These are phyloP conservation scores for Anas platyrhynchos DNA, from an alignment of 2,113 vertebrate species.

Conservation along the genomic window DNA sequence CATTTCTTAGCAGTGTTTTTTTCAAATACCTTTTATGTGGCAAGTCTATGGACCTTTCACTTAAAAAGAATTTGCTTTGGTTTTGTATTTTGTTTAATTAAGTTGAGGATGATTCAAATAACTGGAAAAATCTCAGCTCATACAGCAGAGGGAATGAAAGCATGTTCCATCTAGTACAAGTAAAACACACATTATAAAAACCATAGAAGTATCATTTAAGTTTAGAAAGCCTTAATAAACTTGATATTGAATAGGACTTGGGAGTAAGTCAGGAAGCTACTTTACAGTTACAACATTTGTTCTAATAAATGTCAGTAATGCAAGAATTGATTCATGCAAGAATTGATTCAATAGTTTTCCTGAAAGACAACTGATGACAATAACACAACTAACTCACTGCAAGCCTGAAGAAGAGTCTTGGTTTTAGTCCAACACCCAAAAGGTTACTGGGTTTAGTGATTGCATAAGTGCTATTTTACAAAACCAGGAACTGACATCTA, in stretches of 20 bases:
- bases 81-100: background rate
- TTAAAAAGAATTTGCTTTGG: background rate
- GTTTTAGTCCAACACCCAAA: background rate
- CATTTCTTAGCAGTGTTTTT: background rate
- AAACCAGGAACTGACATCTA: background rate
- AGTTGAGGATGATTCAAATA: background rate
- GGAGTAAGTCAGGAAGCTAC: background rate
- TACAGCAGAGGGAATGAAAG: background rate
- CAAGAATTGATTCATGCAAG: background rate
- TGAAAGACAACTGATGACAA: background rate
- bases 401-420: background rate
- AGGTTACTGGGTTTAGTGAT: background rate
- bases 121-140: background rate
- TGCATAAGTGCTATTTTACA: background rate
- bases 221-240: background rate
- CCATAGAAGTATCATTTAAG: background rate
- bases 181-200: background rate
- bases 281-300: background rate
- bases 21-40: background rate
- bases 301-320: background rate
- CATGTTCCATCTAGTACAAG: background rate
- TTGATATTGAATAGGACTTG: background rate
- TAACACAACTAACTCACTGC: background rate
- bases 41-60: background rate
- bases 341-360: background rate